phyloP scores from a whole-genome alignment of 2,797 vertebrate genomes.

The Cheracebus regulus region DNA sequence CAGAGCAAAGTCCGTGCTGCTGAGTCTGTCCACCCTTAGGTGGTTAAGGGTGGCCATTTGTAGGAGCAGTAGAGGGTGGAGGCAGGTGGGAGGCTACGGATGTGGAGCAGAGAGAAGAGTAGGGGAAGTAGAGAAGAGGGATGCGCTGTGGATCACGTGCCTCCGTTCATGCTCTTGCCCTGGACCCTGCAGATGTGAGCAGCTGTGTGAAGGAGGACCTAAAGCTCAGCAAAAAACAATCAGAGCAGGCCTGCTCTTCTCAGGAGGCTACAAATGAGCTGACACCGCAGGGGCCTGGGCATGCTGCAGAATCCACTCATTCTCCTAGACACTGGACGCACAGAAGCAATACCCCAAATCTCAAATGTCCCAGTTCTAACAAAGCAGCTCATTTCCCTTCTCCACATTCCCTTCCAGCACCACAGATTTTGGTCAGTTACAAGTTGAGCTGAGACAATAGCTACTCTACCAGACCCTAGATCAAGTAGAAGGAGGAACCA shows the following conservation, averaged over 20 bases:
- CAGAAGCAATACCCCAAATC: neutral
- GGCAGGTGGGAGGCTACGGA: neutral
- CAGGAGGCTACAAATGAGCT: neutral
- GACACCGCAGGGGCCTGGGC: neutral
- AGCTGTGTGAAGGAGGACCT: neutral
- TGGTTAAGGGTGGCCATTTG: neutral
- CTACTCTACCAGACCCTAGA: neutral
- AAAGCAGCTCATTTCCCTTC: neutral
- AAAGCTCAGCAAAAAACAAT: neutral
- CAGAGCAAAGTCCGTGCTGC: neutral
- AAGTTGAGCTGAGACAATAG: neutral
- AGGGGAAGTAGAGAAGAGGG: too few relatives aligned
- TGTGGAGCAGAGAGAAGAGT: too few relatives aligned
- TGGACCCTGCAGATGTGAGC: neutral
- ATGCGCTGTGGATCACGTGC: neutral
- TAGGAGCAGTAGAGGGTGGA: too few relatives aligned
- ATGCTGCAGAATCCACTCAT: accelerated
- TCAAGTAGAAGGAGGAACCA: neutral
- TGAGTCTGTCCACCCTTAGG: neutral
- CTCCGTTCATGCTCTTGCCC: neutral
- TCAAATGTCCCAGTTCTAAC: neutral
- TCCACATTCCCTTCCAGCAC: neutral
- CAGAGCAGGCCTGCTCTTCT: neutral
- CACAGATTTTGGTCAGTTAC: neutral
- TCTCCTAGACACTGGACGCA: neutral